phyloP scores from a whole-genome alignment of 2,113 vertebrate species.

The Alouatta palliata region DNA sequence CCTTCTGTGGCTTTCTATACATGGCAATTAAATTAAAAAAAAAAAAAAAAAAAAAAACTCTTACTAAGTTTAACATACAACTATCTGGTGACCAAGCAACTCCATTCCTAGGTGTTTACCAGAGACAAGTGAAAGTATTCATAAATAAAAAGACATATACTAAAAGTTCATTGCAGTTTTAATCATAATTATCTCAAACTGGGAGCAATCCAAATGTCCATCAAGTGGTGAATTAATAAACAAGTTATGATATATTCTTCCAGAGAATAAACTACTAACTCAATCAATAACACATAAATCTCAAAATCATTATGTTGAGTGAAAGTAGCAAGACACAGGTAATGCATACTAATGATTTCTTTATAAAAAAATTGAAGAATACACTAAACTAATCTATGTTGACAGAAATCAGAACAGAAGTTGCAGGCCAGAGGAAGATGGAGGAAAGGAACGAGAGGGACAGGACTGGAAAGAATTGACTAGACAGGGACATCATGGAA shows the following conservation, averaged over 20 bases:
- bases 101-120: neutral
- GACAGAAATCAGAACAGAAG: neutral
- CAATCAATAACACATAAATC: neutral
- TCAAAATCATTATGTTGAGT: neutral
- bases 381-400: neutral
- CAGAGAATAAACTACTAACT: neutral
- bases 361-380: neutral
- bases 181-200: neutral
- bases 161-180: neutral
- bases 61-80: neutral
- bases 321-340: neutral
- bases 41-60: neutral
- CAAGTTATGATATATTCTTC: neutral
- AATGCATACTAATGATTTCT: neutral
- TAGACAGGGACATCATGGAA: neutral
- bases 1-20: neutral
- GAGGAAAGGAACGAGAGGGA: fast-evolving
- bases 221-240: neutral
- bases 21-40: neutral
- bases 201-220: neutral
- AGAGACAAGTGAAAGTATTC: neutral
- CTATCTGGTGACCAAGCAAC: neutral
- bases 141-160: neutral
- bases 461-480: neutral
- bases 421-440: fast-evolving